Percentiles rank a stretch among this genome's conserved stretches.
phyloP scores from a whole-genome alignment of 2,797 vertebrate genomes.

The Fringilla coelebs region DNA sequence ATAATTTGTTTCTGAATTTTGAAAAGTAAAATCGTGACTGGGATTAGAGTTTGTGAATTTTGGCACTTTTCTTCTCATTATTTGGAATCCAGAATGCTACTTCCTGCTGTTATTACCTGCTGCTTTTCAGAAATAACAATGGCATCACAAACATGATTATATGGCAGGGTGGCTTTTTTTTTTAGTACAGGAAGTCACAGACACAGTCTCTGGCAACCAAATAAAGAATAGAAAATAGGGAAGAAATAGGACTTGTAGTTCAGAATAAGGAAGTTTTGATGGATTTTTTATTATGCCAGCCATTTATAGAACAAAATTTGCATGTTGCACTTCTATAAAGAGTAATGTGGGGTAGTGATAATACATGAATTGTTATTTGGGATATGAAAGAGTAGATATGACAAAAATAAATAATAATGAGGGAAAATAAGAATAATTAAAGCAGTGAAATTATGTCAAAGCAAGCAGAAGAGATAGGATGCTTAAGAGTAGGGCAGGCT shows the following conservation, averaged over 20 bases:
- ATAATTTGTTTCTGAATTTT: not conserved
- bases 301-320: slow-evolving; percentile 6
- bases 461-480: not conserved
- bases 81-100: not conserved
- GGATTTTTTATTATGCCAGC: not conserved
- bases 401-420: not conserved
- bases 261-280: not conserved
- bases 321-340: not conserved
- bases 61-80: not conserved
- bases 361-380: not conserved
- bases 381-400: not conserved
- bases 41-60: not conserved
- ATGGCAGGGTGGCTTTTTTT: not conserved
- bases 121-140: not conserved
- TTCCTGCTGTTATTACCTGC: not conserved
- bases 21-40: not conserved
- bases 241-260: not conserved
- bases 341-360: not conserved
- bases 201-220: not conserved
- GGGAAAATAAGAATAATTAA: not conserved
- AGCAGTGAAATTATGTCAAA: not conserved
- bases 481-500: not conserved
- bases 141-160: not conserved
- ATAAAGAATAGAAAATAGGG: not conserved
- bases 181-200: not conserved